These are phyloP conservation scores for Natrix natrix DNA, from an alignment of 2,797 vertebrate species.

Conservation along the genomic window DNA sequence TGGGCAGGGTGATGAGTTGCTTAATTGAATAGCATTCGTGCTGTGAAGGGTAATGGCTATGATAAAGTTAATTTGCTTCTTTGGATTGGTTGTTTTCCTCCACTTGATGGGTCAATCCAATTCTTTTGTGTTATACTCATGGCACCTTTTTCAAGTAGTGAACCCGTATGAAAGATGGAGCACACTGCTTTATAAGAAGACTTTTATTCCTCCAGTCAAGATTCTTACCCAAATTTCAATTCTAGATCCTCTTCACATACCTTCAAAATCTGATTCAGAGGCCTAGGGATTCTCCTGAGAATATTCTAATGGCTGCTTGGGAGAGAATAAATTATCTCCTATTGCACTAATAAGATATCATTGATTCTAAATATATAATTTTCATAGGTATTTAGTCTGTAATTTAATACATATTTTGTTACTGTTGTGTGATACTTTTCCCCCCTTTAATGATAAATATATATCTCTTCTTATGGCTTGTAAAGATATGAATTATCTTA, in stretches of 20 bases:
- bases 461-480: neutral
- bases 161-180: neutral
- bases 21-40: neutral
- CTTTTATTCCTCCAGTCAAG: neutral
- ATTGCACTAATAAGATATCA: neutral
- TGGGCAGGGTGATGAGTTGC: neutral
- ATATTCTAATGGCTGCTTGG: neutral
- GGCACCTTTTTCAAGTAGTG: neutral
- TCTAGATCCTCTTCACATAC: neutral
- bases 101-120: slow-evolving; percentile 18
- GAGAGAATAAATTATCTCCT: neutral
- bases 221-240: neutral
- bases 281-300: neutral
- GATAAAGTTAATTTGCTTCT: slow-evolving; percentile 27
- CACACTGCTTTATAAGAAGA: neutral
- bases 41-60: slow-evolving; percentile 10
- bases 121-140: slow-evolving; percentile 11
- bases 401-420: neutral
- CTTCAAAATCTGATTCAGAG: neutral
- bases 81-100: neutral
- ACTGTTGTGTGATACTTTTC: neutral
- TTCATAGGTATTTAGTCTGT: neutral
- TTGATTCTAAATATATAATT: neutral
- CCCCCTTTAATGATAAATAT: neutral
- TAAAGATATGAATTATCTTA: neutral